Evolutionary conservation across 2,113 vertebrate species (phyloP), one percentile per base, ranked within the genome.

Genomic region (Dasyornis broadbenti): DNA sequence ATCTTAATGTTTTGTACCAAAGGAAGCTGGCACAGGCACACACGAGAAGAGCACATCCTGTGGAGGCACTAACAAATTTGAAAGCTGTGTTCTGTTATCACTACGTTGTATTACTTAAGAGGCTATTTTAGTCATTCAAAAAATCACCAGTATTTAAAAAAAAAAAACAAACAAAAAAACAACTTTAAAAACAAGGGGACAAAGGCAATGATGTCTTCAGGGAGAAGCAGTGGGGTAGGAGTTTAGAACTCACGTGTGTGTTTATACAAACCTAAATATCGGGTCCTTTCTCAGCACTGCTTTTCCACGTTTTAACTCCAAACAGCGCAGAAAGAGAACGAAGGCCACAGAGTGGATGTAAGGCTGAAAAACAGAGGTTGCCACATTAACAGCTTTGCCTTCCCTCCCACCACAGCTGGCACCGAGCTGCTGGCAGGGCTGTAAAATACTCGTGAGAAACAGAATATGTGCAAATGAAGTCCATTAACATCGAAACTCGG

Each of bases 281-380:
- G 98, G 98, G 94, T 99, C 98, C 33, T 66, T 96, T 92, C 97
- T 98, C 96, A 98, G 95, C 20, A 97, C 97, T 93, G 96, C 79
- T 47, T 96, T 98, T 89, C 98, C 98, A 14, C 97, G 97, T 28
- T 92, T 97, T 54, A 97, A 93, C 97, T 99, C 98, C 94, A 99
- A 95, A 95, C 94, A 98, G 20, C 98, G 98, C 15, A 99, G 98
- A 31, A 98, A 93, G 57, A 98, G 96, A 7, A 98, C 76, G 86
- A 99, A 97, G 61, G 94, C 13, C 86, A 98, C 94, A 70, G 98
- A 97, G 73, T 99, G 98, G 68, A 98, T 92, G 22, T 98, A 99
- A 2, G 98, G 98, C 98, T 99, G 95, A 15, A 95, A 95, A 92
- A 21, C 87, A 92, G 42, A 90, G 18, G 39, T 78, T 64, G 39